phyloP scores from a whole-genome alignment of 2,113 vertebrate species.

The Ardeotis arabs region DNA sequence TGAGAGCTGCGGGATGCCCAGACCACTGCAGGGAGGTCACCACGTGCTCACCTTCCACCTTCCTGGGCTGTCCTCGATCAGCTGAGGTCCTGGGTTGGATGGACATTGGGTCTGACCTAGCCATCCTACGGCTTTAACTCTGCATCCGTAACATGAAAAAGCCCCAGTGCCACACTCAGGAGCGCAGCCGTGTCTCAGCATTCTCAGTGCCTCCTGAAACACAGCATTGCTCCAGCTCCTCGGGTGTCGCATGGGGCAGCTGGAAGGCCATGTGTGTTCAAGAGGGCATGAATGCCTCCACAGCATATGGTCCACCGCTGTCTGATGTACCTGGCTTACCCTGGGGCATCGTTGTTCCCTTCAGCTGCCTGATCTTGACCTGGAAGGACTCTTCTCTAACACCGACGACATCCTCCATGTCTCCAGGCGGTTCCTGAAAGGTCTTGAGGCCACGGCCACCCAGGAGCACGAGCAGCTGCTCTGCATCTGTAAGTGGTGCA shows the following conservation, averaged over 20 bases:
- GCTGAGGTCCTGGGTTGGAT: background rate
- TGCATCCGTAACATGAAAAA: background rate
- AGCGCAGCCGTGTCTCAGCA: background rate
- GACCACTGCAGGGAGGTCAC: background rate
- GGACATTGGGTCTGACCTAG: background rate
- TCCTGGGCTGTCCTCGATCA: background rate
- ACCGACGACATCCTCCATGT: slow-evolving; percentile 84
- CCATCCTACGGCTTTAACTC: fast-evolving
- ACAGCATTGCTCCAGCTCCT: background rate
- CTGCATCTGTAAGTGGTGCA: slow-evolving; percentile 82
- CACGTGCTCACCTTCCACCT: background rate
- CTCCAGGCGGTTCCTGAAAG: slow-evolving; percentile 80
- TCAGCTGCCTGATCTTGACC: slow-evolving; percentile 83
- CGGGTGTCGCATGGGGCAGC: fast-evolving
- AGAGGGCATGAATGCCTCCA: background rate
- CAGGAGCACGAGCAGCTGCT: slow-evolving; percentile 76
- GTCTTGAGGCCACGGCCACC: slow-evolving; percentile 75
- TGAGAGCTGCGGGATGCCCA: fast-evolving
- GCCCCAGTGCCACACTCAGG: background rate
- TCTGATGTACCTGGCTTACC: background rate
- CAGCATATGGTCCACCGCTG: background rate
- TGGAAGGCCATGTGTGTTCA: background rate
- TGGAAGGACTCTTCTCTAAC: slow-evolving; percentile 89
- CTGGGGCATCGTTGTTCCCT: slow-evolving; percentile 10
- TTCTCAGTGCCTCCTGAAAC: background rate